Evolutionary conservation across 2,113 vertebrate genomes (phyloP).

Genomic region (Thomomys bottae): DNA sequence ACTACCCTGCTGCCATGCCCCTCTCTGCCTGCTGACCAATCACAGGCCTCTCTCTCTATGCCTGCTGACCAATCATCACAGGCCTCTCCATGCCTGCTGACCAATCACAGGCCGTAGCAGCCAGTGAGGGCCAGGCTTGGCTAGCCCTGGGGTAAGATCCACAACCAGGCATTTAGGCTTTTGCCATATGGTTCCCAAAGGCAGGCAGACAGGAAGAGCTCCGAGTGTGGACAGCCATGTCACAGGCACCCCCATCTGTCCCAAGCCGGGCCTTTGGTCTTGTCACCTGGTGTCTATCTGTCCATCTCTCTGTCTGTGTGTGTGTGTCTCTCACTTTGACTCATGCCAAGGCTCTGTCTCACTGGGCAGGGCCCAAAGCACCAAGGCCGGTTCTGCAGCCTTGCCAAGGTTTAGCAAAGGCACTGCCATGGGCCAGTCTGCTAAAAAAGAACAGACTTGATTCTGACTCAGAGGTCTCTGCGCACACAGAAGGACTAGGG

Average conservation of each 20-base stretch:
- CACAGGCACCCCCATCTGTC: neutral
- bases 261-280: no score
- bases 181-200: neutral
- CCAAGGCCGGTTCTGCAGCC: neutral
- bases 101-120: neutral
- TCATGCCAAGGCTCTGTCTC: neutral
- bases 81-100: neutral
- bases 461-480: neutral
- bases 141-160: neutral
- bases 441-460: neutral
- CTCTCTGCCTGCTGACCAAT: neutral
- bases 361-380: neutral
- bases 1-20: neutral
- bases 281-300: neutral
- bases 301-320: neutral
- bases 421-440: no score
- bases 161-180: neutral
- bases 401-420: neutral
- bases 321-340: neutral
- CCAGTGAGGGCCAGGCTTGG: no score
- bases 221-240: neutral
- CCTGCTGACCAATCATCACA: no score
- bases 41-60: neutral
- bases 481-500: no score
- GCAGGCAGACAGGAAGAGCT: neutral